Evolutionary conservation across 64 coral and sea anemone genomes (phyloP), one percentile per base, ranked within the genome.

Genomic region (Actinia equina): DNA sequence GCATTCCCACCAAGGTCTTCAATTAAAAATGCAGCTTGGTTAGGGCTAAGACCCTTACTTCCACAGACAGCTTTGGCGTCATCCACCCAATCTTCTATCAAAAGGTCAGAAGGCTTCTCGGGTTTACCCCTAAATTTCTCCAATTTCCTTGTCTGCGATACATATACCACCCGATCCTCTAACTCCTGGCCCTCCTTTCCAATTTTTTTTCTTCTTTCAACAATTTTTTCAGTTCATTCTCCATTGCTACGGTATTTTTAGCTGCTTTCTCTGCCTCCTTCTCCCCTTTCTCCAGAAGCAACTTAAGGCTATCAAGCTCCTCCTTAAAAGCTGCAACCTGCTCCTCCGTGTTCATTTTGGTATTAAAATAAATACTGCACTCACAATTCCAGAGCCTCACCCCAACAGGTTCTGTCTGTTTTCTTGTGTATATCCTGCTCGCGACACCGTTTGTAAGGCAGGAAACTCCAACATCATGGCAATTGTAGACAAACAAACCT

Each of bases 31-130:
- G 80, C 59, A 22, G 91, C 77, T 52, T 62, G 42, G 25, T 91
- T 52, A 44, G 52, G 52, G n/a, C 43, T 80, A 25, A 85, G 62
- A 8, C 84, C 85, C 90, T 70, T 92, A 42, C 77, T 92, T 44
- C 67, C 20, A 77, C 85, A 83, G 44, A 77, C 54, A 12, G 79
- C 61, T 16, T 69, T 87, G 2, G 78, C 91, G 83, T 92, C 85
- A 18, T 88, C 86, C 4, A 92, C 77, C 80, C 91, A 92, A 1
- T 88, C 86, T 46, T 92, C 86, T 17, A 88, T 63, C 63, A n/a
- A 46, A 27, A 62, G 91, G 79, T 92, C 85, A 41, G 78, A 18
- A 11, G 84, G 7, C 43, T 81, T 92, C 1, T 55, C 85, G 26
- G 91, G 79, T 46, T 26, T 92, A 3, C 86, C 91, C 80, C 41